Evolutionary conservation across 2,113 vertebrate species (phyloP).

Genomic region (Phylloscopus trochilus): DNA sequence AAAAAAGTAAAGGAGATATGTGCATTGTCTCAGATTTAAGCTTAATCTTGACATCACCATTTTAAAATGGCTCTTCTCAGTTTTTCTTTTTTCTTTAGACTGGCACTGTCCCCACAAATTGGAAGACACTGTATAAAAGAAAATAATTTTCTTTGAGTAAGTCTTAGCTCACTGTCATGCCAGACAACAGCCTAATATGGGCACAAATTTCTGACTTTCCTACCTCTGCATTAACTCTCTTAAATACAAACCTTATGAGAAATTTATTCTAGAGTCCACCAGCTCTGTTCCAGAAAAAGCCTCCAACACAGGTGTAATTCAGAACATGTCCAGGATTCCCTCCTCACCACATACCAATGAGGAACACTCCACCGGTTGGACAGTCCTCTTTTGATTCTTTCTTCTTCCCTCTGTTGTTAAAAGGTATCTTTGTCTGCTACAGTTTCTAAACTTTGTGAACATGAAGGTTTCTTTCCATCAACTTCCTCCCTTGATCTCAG

Average conservation of each 20-base stretch:
- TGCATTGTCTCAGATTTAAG: neutral
- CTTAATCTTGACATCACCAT: neutral
- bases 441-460: neutral
- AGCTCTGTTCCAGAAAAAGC: neutral
- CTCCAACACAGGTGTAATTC: neutral
- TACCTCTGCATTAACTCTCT: neutral
- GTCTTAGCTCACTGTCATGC: neutral
- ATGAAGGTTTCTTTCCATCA: neutral
- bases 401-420: neutral
- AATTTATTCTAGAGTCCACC: neutral
- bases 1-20: neutral
- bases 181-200: neutral
- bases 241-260: rapidly evolving
- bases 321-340: rapidly evolving
- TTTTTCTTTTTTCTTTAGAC: neutral
- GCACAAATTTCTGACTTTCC: neutral
- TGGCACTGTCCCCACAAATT: neutral
- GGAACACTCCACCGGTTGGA: rapidly evolving
- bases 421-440: neutral
- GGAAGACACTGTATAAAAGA: neutral
- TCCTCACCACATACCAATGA: neutral
- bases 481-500: neutral
- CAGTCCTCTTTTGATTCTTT: neutral
- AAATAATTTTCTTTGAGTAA: neutral
- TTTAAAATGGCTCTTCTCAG: neutral